Base-by-base conservation (phyloP, 2,888 invertebrate genomes). In the Celastrina argiolus region DNA sequence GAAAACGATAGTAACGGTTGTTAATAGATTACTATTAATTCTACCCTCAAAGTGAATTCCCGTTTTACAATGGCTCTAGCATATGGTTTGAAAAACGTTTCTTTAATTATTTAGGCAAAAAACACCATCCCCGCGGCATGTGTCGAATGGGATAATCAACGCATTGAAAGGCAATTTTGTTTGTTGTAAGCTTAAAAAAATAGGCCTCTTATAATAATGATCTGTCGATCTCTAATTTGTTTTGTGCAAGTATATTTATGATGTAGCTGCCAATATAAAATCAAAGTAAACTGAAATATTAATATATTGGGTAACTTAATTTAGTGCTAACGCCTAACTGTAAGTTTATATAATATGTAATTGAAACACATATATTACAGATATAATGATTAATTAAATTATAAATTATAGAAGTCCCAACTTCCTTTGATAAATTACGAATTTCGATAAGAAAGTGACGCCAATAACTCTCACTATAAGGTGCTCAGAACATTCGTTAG, bases 11-110 rank as follows among this genome's bases (percentile, higher is more conserved):
- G 61, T 61, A 61, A 61, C 61, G 39, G 39, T 61, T 39, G 61
- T 39, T 61, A 61, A 61, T 61, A 61, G 61, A 61, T 61, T 61
- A 61, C 61, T 61, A 61, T 61, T 61, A 61, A 61, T 39, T 61
- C 10, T 61, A 36, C 61, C 61, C 61, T 61, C 36, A 31, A 59
- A 10, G 58, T 56, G n/a, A 58, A n/a, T 39, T 61, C 61, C 36
- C 36, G 39, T 61, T 36, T 36, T 39, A 61, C 61, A 39, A 61
- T 36, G 22, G 14, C 16, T 39, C 39, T 39, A 39, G 39, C 39
- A 61, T 61, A 61, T 61, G 61, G 61, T 36, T 36, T 61, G 36
- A 61, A 61, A 61, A 61, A 61, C 39, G 39, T 39, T 36, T 61
- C 61, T 61, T 39, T 61, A 61, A 61, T 39, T 36, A 61, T 61